Conservation (phyloP, 2,888 invertebrate genomes). For the Clivina fossor region DNA sequence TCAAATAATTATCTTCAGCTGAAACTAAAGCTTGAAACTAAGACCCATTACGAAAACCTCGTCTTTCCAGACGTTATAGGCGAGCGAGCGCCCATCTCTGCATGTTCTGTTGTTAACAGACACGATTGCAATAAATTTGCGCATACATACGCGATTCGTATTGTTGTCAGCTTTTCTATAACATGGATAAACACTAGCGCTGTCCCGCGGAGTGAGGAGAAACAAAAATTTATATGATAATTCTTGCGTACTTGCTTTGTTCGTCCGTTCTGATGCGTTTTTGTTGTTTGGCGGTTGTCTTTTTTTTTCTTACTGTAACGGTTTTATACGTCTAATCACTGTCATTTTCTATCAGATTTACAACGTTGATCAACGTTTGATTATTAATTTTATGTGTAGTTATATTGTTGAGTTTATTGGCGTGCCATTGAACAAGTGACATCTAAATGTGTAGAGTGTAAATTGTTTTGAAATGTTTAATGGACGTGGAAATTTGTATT, state of each 20-base stretch:
- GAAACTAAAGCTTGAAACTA: too few species aligned
- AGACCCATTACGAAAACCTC: conserved; percentile 6
- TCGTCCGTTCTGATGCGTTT: conserved; percentile 7
- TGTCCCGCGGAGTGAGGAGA: not conserved
- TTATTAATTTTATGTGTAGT: conserved; percentile 7
- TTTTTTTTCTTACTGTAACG: conserved; percentile 5
- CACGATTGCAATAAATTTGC: conserved; percentile 33
- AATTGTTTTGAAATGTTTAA: too few species aligned
- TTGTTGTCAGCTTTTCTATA: conserved; percentile 33
- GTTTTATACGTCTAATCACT: conserved; percentile 30
- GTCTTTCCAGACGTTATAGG: too few species aligned
- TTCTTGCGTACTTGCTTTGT: conserved; percentile 24
- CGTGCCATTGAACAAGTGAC: too few species aligned
- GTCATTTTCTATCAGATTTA: conserved; percentile 30
- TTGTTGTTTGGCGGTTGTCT: too few species aligned
- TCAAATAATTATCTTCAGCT: too few species aligned
- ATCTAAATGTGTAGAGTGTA: not conserved
- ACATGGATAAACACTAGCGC: too few species aligned
- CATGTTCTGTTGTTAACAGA: conserved; percentile 21
- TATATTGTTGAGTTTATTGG: too few species aligned
- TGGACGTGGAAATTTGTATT: too few species aligned
- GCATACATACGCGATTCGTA: conserved; percentile 25
- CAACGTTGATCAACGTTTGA: conserved; percentile 23
- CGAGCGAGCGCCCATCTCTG: not conserved
- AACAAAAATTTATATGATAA: conserved; percentile 14